Percentiles rank a stretch among this genome's conserved stretches.
phyloP scores from a whole-genome alignment of 2,888 invertebrate species.

The Noctuana brunneofusca region DNA sequence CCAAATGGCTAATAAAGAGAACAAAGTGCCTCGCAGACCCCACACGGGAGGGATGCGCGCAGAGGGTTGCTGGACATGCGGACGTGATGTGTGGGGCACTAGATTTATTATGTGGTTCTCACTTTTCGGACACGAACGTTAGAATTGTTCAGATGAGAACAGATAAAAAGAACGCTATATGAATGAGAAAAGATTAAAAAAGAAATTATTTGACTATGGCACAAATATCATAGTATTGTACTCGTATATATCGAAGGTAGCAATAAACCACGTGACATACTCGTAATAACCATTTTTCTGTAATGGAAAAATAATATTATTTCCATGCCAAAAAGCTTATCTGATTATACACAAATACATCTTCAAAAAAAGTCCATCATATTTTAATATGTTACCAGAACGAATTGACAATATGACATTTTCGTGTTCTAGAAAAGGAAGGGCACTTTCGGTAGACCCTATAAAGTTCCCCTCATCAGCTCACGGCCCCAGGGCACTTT shows the following conservation, averaged over 20 bases:
- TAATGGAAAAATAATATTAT: too few relatives aligned
- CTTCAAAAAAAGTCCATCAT: too few relatives aligned
- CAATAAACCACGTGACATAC: too few relatives aligned
- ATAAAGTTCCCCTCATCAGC: constrained; percentile 19
- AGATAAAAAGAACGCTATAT: too few relatives aligned
- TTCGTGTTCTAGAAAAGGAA: neutral
- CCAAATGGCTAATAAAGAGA: constrained; percentile 48
- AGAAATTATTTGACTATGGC: too few relatives aligned
- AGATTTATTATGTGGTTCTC: neutral
- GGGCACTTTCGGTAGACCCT: neutral
- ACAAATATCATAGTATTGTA: too few relatives aligned
- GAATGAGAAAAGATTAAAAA: too few relatives aligned
- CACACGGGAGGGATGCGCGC: constrained; percentile 32
- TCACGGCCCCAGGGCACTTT: constrained; percentile 23
- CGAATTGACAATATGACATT: constrained; percentile 8
- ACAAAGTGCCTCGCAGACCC: constrained; percentile 39
- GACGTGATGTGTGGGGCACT: constrained; percentile 8
- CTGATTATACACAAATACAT: too few relatives aligned
- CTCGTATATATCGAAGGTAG: too few relatives aligned
- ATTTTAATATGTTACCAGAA: constrained; percentile 49
- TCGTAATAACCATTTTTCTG: too few relatives aligned
- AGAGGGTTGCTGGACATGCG: constrained; percentile 4
- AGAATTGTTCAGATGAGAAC: too few relatives aligned
- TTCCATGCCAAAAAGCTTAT: too few relatives aligned
- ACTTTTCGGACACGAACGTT: neutral